Conservation (phyloP, 2,888 invertebrate genomes). For the Chouioia cunea region DNA sequence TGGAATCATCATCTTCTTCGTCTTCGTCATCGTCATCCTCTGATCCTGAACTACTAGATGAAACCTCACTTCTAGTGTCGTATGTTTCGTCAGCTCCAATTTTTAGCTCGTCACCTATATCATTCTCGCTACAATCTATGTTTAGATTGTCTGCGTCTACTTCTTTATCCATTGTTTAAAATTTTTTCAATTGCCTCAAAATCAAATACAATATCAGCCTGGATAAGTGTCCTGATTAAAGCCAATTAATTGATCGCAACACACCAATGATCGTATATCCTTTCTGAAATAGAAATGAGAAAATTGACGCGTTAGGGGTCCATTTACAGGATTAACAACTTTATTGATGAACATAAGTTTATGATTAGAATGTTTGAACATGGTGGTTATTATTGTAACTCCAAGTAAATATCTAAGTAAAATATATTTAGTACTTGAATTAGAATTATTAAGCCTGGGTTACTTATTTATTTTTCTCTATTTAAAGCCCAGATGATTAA, state of each 20-base stretch:
- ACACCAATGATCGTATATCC: neutral
- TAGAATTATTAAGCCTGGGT: neutral
- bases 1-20: slow-evolving; percentile 68
- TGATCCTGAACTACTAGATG: slow-evolving; percentile 79
- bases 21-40: slow-evolving; percentile 34
- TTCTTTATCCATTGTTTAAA: slow-evolving; percentile 41
- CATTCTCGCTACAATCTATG: slow-evolving; percentile 67
- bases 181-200: slow-evolving; percentile 11
- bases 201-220: slow-evolving; percentile 36
- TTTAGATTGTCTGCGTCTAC: slow-evolving; percentile 61
- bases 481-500: slow-evolving; percentile 21
- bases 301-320: slow-evolving; percentile 49
- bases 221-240: slow-evolving; percentile 41
- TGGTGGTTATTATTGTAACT: slow-evolving; percentile 32
- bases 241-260: slow-evolving; percentile 31
- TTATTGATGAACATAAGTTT: slow-evolving; percentile 9
- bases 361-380: slow-evolving; percentile 18
- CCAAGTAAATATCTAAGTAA: neutral
- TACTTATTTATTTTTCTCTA: neutral
- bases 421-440: neutral
- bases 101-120: slow-evolving; percentile 85
- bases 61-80: slow-evolving; percentile 90
- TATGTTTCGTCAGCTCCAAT: slow-evolving; percentile 82
- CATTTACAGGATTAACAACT: neutral
- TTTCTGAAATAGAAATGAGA: slow-evolving; percentile 58